phyloP scores from a whole-genome alignment of 2,113 vertebrate genomes.

The Eudyptes chrysolophus region DNA sequence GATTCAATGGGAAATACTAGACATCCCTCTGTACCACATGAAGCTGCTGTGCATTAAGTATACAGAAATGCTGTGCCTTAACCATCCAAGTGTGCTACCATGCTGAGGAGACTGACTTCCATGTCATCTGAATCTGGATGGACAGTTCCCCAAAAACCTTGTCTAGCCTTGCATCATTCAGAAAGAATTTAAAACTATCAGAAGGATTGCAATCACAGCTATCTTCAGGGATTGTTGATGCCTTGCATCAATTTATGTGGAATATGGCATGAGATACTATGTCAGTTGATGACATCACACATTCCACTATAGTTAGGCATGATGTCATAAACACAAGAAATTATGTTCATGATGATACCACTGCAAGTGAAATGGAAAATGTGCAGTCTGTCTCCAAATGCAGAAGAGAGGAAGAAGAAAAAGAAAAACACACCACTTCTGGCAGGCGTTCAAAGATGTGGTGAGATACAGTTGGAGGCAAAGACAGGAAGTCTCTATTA shows the following conservation, averaged over 20 bases:
- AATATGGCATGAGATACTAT: neutral
- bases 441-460: neutral
- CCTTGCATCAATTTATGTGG: neutral
- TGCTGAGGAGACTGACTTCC: accelerated
- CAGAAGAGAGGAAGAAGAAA: neutral
- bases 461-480: neutral
- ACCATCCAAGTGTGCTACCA: neutral
- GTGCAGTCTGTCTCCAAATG: neutral
- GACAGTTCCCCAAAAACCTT: neutral
- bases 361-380: neutral
- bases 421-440: neutral
- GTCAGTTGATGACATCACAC: neutral
- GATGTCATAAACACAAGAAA: neutral
- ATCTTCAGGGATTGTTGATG: neutral
- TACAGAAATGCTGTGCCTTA: neutral
- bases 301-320: neutral
- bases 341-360: neutral
- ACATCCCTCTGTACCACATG: neutral
- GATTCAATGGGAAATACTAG: neutral
- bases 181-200: neutral
- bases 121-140: neutral
- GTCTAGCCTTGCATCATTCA: neutral
- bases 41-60: neutral
- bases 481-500: neutral
- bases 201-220: neutral